These are phyloP conservation scores for Cladopsammia gracilis DNA, from an alignment of 64 coral and sea anemone species.

Conservation along the genomic window DNA sequence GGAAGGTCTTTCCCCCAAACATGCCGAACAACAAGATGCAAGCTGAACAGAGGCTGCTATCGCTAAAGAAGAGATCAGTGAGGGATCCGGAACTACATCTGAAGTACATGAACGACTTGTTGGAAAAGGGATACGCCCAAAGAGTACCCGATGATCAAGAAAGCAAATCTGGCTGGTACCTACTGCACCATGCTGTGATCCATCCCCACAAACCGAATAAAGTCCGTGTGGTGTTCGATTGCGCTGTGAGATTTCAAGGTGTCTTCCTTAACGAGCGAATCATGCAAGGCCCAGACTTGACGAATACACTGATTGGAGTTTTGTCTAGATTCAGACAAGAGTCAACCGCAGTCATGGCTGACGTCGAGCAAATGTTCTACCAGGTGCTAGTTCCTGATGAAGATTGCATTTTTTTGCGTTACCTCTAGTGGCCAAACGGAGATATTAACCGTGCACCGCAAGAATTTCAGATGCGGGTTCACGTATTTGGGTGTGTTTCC, in stretches of 20 bases:
- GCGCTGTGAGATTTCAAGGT: conserved; percentile 14
- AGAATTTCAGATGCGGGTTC: conserved; percentile 29
- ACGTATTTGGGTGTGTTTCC: too few species aligned
- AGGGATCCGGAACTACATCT: conserved; percentile 50
- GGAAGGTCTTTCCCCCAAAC: conserved; percentile 24
- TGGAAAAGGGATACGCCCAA: conserved; percentile 51
- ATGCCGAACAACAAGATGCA: conserved; percentile 42
- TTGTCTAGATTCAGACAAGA: conserved; percentile 32
- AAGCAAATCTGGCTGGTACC: conserved; percentile 23
- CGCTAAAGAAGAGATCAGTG: conserved; percentile 48
- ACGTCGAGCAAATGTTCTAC: background rate
- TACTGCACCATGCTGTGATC: conserved; percentile 56
- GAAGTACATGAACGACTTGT: conserved; percentile 73
- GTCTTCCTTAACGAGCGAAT: background rate
- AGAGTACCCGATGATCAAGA: conserved; percentile 32
- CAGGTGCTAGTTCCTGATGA: background rate
- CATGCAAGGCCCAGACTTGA: conserved; percentile 20
- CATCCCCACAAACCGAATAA: too few species aligned
- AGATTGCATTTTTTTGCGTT: conserved; percentile 9
- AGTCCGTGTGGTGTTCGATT: conserved; percentile 39
- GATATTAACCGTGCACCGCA: conserved; percentile 2
- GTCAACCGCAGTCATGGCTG: conserved; percentile 19
- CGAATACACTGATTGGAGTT: conserved; percentile 18
- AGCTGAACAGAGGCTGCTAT: conserved; percentile 18
- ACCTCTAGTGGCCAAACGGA: conserved; percentile 17